Percentiles rank a stretch among this genome's conserved stretches.
phyloP scores from a whole-genome alignment of 2,797 vertebrate species.

The Anabas testudineus region DNA sequence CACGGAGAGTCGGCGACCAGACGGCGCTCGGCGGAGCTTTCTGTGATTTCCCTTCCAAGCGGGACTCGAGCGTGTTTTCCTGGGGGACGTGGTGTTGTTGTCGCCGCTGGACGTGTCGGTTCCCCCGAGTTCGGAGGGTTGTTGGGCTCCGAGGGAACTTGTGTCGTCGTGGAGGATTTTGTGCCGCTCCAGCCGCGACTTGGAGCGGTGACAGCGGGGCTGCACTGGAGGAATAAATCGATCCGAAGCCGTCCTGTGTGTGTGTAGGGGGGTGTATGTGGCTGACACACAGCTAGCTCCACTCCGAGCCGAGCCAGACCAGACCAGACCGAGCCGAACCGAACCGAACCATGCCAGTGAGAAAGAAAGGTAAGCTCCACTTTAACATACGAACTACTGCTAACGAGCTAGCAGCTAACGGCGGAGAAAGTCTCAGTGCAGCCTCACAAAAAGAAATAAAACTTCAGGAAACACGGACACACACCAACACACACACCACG shows the following conservation, averaged over 20 bases:
- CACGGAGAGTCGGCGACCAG: conserved; percentile 35
- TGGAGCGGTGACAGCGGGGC: conserved; percentile 57
- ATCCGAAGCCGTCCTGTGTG: conserved; percentile 19
- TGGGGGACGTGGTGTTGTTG: conserved; percentile 3
- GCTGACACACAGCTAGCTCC: conserved; percentile 41
- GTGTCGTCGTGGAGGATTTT: conserved; percentile 62
- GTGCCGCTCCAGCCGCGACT: conserved; percentile 26
- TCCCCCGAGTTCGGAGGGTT: conserved; percentile 23
- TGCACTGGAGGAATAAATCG: conserved; percentile 9
- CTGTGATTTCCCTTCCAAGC: background rate
- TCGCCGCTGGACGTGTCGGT: background rate
- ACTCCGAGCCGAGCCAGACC: conserved; percentile 45
- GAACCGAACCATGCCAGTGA: conserved; percentile 88
- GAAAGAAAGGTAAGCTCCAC: conserved; percentile 90
- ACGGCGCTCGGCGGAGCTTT: conserved; percentile 18
- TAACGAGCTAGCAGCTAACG: conserved; percentile 69
- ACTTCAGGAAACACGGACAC: background rate
- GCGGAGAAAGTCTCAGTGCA: conserved; percentile 28
- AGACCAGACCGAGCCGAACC: conserved; percentile 56
- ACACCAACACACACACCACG: background rate
- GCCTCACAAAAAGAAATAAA: accelerated
- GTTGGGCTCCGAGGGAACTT: conserved; percentile 55
- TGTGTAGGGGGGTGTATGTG: conserved; percentile 49
- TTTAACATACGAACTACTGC: conserved; percentile 18
- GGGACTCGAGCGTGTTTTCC: conserved; percentile 1